Evolutionary conservation across 1,140 invertebrate genomes (phyloP), one percentile per base, ranked within the genome.

Genomic region (Leptinotarsa texana): DNA sequence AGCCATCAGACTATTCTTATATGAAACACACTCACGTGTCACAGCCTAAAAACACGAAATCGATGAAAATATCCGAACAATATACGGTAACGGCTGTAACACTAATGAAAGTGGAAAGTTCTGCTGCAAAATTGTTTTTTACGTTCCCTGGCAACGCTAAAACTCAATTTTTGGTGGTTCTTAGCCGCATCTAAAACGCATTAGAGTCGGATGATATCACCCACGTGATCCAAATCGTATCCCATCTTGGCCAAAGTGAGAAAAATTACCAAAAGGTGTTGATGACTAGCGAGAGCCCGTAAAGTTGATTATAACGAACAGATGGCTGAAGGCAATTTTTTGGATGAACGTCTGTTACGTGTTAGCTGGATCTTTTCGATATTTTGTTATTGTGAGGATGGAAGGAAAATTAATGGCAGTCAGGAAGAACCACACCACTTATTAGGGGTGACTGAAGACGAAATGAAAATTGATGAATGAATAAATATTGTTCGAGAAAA

Each of bases 141-240:
- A 3, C n/a, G 51, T 17, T 57, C 15, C n/a, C 51, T 3, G 5
- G 51, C 17, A 57, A 3, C 51, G 51, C 4, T 57, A n/a, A 13
- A 57, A 57, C 51, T 13, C 3, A 57, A 5, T 57, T 57, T 57
- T 18, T 18, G 51, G 15, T 57, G 1, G 51, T 57, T 57, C 51
- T 57, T n/a, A n/a, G 13, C 51, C 51, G 13, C 51, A 57, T 57
- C 51, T 15, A 5, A 57, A 57, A 57, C 51, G 4, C 51, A 57
- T 57, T 57, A 57, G 51, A 57, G 51, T 57, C 51, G n/a, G 51
- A 57, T 57, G 51, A 57, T 57, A 57, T 57, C n/a, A 57, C n/a
- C 51, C 51, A 17, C n/a, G 51, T n/a, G 51, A 57, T 42, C 33
- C 33, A 42, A 42, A 42, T 57, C 51, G 51, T 3, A 6, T 57